These are phyloP conservation scores for Philaenus spumarius DNA, from an alignment of 1,140 invertebrate genomes.

Conservation along the genomic window DNA sequence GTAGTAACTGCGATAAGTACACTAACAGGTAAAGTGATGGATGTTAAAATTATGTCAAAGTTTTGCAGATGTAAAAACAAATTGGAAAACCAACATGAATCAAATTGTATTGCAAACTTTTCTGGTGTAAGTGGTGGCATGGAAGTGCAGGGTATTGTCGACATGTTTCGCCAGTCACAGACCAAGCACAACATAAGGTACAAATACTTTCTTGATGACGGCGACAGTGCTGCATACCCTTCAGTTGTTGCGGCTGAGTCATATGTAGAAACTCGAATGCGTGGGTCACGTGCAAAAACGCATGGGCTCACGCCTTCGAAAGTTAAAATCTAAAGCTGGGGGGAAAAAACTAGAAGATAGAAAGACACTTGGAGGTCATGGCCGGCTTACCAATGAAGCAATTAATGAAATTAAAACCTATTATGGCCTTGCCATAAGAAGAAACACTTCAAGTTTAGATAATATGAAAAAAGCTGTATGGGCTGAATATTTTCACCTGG, in stretches of 20 bases:
- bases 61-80: constrained; percentile 13
- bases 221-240: constrained; percentile 16
- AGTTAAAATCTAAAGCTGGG: background rate
- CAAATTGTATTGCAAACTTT: constrained; percentile 25
- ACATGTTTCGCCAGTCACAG: constrained; percentile 22
- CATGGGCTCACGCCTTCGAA: constrained; percentile 26
- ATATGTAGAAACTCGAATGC: constrained; percentile 29
- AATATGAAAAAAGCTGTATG: constrained; percentile 10
- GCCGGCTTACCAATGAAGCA: background rate
- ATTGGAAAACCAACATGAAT: constrained; percentile 1
- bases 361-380: background rate
- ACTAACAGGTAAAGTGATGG: constrained; percentile 18
- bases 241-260: constrained; percentile 21
- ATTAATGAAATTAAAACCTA: background rate
- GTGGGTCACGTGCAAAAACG: constrained; percentile 28
- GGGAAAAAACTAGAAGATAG: background rate
- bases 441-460: constrained; percentile 1
- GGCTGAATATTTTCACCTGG: constrained; percentile 7
- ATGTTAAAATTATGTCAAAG: constrained; percentile 16
- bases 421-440: constrained; percentile 12
- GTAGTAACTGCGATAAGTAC: constrained; percentile 5
- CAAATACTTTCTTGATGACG: constrained; percentile 23
- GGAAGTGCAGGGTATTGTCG: constrained; percentile 16
- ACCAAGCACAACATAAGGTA: constrained; percentile 18
- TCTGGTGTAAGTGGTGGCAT: constrained; percentile 25